Conservation (phyloP, 2,888 invertebrate genomes). For the Romanomermis culicivorax region DNA sequence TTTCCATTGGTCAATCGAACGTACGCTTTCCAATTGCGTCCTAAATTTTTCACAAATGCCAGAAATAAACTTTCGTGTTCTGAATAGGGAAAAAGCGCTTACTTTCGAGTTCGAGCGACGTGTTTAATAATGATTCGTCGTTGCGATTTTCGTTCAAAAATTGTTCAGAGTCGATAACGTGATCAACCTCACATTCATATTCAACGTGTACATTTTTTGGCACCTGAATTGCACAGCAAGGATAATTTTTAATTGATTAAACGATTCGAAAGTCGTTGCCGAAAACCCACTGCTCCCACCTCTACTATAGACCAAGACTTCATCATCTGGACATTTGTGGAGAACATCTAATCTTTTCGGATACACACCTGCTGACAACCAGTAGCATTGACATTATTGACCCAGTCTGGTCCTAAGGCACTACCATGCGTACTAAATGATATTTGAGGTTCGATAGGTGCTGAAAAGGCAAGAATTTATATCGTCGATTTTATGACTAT, state of each 20-base stretch:
- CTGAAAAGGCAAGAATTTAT: too few species aligned
- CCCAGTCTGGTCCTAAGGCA: slow-evolving; percentile 94
- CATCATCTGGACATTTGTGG: too few species aligned
- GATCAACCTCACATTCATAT: slow-evolving; percentile 30
- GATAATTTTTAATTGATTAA: background rate
- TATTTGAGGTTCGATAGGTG: too few species aligned
- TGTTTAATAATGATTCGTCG: background rate
- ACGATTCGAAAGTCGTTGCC: too few species aligned
- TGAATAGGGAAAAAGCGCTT: background rate
- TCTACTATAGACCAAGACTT: too few species aligned
- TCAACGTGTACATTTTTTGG: slow-evolving; percentile 29
- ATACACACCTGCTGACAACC: too few species aligned
- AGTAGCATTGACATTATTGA: slow-evolving; percentile 44
- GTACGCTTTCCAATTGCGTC: slow-evolving; percentile 42
- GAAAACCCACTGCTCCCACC: too few species aligned
- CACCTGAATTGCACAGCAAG: too few species aligned
- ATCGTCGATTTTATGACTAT: too few species aligned
- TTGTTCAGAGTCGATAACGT: slow-evolving; percentile 23
- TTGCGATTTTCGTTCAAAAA: slow-evolving; percentile 11
- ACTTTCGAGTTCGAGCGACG: background rate
- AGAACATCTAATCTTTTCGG: too few species aligned
- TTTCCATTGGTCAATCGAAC: slow-evolving; percentile 51
- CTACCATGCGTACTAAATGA: slow-evolving; percentile 41
- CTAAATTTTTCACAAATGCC: background rate
- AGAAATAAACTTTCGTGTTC: too few species aligned